phyloP scores from a whole-genome alignment of 2,888 invertebrate species.

The Drosophila lutescens region DNA sequence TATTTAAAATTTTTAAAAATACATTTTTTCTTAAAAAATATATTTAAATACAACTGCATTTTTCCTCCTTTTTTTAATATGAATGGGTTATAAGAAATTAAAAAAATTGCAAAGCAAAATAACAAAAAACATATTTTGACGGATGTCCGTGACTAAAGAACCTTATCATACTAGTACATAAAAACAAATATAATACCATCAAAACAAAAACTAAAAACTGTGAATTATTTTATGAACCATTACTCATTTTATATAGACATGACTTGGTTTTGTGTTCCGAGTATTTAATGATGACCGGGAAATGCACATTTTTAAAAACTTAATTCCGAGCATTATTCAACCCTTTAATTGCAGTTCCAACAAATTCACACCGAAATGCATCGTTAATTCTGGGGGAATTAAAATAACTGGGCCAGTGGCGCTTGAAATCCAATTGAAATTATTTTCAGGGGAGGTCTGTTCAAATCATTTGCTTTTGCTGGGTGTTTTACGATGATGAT shows the following conservation, averaged over 20 bases:
- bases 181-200: background rate
- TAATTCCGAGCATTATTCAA: slow-evolving; percentile 9
- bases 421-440: slow-evolving; percentile 61
- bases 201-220: background rate
- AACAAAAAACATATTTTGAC: background rate
- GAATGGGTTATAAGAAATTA: too few species aligned
- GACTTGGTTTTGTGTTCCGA: background rate
- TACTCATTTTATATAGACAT: slow-evolving; percentile 4
- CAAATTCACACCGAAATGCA: slow-evolving; percentile 45
- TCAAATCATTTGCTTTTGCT: slow-evolving; percentile 3
- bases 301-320: slow-evolving; percentile 15
- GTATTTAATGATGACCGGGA: slow-evolving; percentile 3
- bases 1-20: too few species aligned
- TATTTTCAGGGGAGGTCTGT: slow-evolving; percentile 11
- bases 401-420: slow-evolving; percentile 78
- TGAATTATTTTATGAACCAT: background rate
- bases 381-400: slow-evolving; percentile 63
- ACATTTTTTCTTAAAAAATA: too few species aligned
- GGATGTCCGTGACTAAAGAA: background rate
- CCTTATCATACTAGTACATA: background rate
- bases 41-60: too few species aligned
- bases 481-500: slow-evolving; percentile 17
- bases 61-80: too few species aligned
- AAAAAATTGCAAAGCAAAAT: background rate
- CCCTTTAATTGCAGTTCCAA: slow-evolving; percentile 16